A percentile compares a stretch with the other conserved stretches of the same genome.
These are phyloP conservation scores for Rhinopithecus roxellana DNA, from an alignment of 2,113 vertebrate genomes.

Conservation along the genomic window DNA sequence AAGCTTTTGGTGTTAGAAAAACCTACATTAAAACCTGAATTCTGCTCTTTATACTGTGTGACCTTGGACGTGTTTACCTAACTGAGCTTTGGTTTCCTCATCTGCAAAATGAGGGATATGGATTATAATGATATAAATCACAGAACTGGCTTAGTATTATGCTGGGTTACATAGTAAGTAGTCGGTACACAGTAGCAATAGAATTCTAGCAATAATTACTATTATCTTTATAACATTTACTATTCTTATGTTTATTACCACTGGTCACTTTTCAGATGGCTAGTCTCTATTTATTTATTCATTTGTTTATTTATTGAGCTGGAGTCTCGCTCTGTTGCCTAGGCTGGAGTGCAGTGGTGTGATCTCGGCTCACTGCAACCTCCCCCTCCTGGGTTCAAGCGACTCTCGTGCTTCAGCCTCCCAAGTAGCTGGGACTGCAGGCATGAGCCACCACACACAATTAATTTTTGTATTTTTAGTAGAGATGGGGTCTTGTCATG, in stretches of 20 bases:
- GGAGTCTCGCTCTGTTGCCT: too few species aligned
- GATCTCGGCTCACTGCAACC: too few species aligned
- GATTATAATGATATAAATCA: not conserved
- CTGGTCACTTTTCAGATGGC: slow-evolving; percentile 4
- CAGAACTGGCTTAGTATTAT: not conserved
- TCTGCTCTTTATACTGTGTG: slow-evolving; percentile 1
- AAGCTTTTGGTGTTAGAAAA: slow-evolving; percentile 32
- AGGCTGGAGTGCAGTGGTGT: too few species aligned
- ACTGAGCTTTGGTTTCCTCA: not conserved
- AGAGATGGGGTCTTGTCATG: too few species aligned
- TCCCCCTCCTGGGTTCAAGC: too few species aligned
- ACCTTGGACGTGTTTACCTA: not conserved
- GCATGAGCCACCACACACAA: too few species aligned
- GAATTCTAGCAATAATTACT: not conserved
- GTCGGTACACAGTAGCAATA: not conserved
- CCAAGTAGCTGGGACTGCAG: too few species aligned
- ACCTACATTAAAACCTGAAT: not conserved
- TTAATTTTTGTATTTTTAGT: too few species aligned
- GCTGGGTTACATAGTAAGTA: not conserved
- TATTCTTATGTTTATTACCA: not conserved
- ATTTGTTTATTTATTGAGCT: too few species aligned
- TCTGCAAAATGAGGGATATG: not conserved
- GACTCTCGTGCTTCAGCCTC: too few species aligned
- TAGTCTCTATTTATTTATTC: not conserved
- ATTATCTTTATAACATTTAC: not conserved